Percentiles rank a stretch among this genome's conserved stretches.
Conservation (phyloP, 2,113 vertebrate species). For the Enhydra lutris region DNA sequence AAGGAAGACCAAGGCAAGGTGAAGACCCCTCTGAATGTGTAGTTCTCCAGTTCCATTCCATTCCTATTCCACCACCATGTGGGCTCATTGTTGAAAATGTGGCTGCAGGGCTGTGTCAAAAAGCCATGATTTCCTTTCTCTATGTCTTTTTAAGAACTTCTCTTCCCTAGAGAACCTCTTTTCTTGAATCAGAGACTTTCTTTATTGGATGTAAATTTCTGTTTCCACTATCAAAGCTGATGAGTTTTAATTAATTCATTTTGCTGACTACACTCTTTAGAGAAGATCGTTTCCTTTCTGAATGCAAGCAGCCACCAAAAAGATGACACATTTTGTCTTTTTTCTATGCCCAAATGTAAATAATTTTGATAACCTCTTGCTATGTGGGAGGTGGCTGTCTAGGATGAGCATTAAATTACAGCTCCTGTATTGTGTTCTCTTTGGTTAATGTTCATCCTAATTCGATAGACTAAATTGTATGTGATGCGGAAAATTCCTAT, state of each 20-base stretch:
- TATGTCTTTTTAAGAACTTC: not conserved
- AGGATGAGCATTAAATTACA: slow-evolving; percentile 66
- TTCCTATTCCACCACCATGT: rapidly evolving
- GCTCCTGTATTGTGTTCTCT: slow-evolving; percentile 32
- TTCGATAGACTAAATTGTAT: slow-evolving; percentile 58
- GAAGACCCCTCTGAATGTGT: not conserved
- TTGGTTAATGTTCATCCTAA: slow-evolving; percentile 63
- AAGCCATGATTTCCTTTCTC: not conserved
- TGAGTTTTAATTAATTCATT: slow-evolving; percentile 50
- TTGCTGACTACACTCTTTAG: slow-evolving; percentile 10
- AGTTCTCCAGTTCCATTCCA: not conserved
- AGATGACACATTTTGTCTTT: slow-evolving; percentile 64
- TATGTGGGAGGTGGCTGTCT: slow-evolving; percentile 61
- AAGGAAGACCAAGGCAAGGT: not conserved
- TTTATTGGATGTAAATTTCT: slow-evolving; percentile 35
- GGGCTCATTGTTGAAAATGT: not conserved
- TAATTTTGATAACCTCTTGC: slow-evolving; percentile 68
- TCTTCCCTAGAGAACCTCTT: slow-evolving; percentile 2
- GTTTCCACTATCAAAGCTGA: slow-evolving; percentile 15
- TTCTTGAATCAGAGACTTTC: not conserved
- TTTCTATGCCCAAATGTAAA: slow-evolving; percentile 62
- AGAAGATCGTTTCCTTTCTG: slow-evolving; percentile 29
- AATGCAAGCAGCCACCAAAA: slow-evolving; percentile 38
- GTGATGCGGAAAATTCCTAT: slow-evolving; percentile 53
- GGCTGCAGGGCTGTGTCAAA: not conserved